Base-by-base conservation (phyloP, 1,140 invertebrate species). In the Drosophila hydei region DNA sequence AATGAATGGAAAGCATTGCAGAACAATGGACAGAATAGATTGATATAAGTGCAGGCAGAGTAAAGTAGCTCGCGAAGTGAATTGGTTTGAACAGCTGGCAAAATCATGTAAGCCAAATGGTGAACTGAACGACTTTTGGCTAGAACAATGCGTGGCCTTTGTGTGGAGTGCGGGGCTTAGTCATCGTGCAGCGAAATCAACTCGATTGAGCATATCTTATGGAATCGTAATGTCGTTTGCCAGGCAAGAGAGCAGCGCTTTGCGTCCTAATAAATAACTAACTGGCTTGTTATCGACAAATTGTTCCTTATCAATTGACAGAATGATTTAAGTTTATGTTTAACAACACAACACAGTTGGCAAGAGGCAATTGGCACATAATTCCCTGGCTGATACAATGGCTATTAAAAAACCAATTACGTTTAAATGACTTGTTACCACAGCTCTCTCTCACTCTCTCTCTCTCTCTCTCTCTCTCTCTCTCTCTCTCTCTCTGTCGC, bases 351-450 rank as follows among this genome's bases (percentile, higher is more conserved):
- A 80, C 72, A 11, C 2, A 84, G 52, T 73, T 58, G 70, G 65
- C 75, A 61, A 75, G 80, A 64, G 59, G 75, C 80, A 85, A 75
- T 88, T 75, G 83, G 70, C 77, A 81, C 81, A 87, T 87, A 88
- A 87, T 87, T 78, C 78, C 58, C 45, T 27, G 21, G 51, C 74
- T 87, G 81, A 88, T 85, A 87, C 58, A 75, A 87, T 87, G 71
- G 60, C 81, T 87, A 87, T 87, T 87, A 87, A 87, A 87, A 87
- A 81, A 75, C 74, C 83, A 88, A 87, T 87, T 87, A 87, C 83
- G 81, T 72, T 88, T 87, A 88, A 87, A 75, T 75, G 68, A 45
- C 83, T 56, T 87, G 83, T 87, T 62, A n/a, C 23, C 16, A 2
- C 27, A 27, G 25, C 54, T 40, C 60, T 5, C 27, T 1, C 40